Percentiles rank a stretch among this genome's conserved stretches.
These are phyloP conservation scores for Falco cherrug DNA, from an alignment of 2,797 vertebrate genomes.

Conservation along the genomic window DNA sequence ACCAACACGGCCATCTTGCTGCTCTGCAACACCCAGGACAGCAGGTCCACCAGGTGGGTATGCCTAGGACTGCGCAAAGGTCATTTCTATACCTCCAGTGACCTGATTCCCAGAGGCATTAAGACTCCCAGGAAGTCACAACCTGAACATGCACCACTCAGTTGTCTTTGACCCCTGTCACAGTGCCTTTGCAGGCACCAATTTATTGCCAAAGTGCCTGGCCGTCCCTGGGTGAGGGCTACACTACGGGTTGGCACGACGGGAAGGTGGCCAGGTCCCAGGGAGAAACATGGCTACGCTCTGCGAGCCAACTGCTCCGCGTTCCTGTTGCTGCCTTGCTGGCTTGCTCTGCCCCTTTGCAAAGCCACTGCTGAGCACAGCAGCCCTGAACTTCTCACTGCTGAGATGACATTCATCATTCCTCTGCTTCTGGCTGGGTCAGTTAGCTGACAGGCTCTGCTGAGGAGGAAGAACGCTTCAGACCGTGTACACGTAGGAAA, in stretches of 20 bases:
- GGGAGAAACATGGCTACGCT: not conserved
- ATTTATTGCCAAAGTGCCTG: not conserved
- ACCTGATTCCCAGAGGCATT: not conserved
- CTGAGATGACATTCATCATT: not conserved
- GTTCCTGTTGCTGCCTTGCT: not conserved
- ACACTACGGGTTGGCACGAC: rapidly evolving
- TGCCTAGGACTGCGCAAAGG: not conserved
- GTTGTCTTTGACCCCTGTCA: not conserved
- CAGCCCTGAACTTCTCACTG: not conserved
- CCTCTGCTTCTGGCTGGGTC: not conserved
- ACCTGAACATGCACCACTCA: not conserved
- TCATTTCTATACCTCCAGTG: not conserved
- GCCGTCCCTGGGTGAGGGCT: rapidly evolving
- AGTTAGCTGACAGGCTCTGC: not conserved
- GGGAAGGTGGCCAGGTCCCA: not conserved
- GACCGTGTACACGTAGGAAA: rapidly evolving
- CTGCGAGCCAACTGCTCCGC: not conserved
- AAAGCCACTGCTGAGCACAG: not conserved
- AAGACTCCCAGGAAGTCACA: not conserved
- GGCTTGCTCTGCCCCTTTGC: not conserved
- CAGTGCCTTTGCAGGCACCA: not conserved
- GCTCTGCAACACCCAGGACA: not conserved
- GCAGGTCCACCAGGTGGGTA: not conserved
- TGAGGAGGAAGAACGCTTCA: not conserved
- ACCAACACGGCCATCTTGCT: rapidly evolving